Evolutionary conservation across 2,113 vertebrate species (phyloP).

Genomic region (Mesocricetus auratus): DNA sequence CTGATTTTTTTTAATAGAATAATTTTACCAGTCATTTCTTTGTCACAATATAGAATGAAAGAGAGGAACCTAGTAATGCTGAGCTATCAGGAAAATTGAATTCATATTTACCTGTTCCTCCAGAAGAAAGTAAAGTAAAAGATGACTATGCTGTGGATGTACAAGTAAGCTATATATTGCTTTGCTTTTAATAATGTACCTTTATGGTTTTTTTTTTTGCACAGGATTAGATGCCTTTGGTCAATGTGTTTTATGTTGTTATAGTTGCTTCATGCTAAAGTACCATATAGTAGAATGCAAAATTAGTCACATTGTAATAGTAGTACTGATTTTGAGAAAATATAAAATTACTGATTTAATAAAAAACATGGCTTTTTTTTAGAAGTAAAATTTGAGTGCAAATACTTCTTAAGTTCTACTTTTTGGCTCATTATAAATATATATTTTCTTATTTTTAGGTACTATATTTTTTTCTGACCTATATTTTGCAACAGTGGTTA

Average conservation of each 20-base stretch:
- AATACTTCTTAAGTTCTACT: neutral
- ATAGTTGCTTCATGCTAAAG: conserved; percentile 27
- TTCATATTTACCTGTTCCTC: conserved; percentile 82
- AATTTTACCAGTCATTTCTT: conserved; percentile 34
- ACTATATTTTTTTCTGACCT: neutral
- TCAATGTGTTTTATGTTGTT: neutral
- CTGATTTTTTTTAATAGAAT: conserved; percentile 34
- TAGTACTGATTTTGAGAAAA: conserved; percentile 60
- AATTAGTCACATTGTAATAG: conserved; percentile 6
- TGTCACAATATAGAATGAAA: conserved; percentile 86
- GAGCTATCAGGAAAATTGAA: conserved; percentile 82
- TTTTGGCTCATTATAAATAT: conserved; percentile 5
- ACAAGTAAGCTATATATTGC: conserved; percentile 82
- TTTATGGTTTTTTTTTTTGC: conserved; percentile 49
- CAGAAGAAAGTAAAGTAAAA: conserved; percentile 83
- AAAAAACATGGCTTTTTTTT: conserved; percentile 5
- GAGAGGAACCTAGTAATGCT: conserved; percentile 82
- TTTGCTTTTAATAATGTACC: conserved; percentile 51
- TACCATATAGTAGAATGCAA: neutral
- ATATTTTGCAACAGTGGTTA: neutral
- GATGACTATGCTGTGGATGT: conserved; percentile 84
- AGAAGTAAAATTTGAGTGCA: conserved; percentile 8
- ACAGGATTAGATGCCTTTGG: conserved; percentile 49
- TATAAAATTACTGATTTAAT: conserved; percentile 11
- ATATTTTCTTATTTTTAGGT: neutral